These are phyloP conservation scores for Talpa occidentalis DNA, from an alignment of 2,113 vertebrate genomes.

Conservation along the genomic window DNA sequence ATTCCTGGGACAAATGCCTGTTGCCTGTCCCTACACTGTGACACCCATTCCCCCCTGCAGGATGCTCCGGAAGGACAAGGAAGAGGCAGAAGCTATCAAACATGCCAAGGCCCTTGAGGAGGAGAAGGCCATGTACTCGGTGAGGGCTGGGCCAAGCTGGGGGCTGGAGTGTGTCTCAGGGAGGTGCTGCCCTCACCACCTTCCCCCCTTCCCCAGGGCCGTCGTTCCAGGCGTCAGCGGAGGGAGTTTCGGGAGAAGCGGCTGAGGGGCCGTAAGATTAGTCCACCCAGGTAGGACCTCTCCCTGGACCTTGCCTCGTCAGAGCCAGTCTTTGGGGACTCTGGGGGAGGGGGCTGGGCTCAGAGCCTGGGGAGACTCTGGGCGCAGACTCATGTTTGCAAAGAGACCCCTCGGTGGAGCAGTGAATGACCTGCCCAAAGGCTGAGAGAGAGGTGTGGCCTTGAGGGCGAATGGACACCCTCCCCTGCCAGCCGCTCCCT, in stretches of 20 bases:
- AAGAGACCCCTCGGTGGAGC: background rate
- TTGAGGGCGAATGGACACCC: background rate
- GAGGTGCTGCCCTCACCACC: background rate
- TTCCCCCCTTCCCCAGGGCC: slow-evolving; percentile 86
- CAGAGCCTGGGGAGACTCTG: background rate
- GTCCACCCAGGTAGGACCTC: slow-evolving; percentile 93
- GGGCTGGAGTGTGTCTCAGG: rapidly evolving
- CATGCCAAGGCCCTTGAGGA: slow-evolving; percentile 97
- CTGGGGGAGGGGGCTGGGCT: background rate
- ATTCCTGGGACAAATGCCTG: background rate
- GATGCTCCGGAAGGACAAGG: slow-evolving; percentile 98
- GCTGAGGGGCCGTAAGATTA: slow-evolving; percentile 96
- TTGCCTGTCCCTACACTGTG: background rate
- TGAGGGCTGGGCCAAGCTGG: slow-evolving; percentile 79
- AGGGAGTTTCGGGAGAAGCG: slow-evolving; percentile 97
- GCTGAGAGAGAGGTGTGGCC: background rate
- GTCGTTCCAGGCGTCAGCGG: slow-evolving; percentile 95
- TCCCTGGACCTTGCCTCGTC: background rate
- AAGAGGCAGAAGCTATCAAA: slow-evolving; percentile 97
- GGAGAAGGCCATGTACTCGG: slow-evolving; percentile 99
- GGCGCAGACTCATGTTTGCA: background rate
- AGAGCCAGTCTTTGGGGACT: background rate
- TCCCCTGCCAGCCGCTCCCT: background rate
- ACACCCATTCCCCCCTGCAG: slow-evolving; percentile 73
- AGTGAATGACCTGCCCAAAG: no score